Percentiles rank a stretch among this genome's conserved stretches.
Evolutionary conservation across 1,140 invertebrate species (phyloP).

Genomic region (Eubasilissa regina): DNA sequence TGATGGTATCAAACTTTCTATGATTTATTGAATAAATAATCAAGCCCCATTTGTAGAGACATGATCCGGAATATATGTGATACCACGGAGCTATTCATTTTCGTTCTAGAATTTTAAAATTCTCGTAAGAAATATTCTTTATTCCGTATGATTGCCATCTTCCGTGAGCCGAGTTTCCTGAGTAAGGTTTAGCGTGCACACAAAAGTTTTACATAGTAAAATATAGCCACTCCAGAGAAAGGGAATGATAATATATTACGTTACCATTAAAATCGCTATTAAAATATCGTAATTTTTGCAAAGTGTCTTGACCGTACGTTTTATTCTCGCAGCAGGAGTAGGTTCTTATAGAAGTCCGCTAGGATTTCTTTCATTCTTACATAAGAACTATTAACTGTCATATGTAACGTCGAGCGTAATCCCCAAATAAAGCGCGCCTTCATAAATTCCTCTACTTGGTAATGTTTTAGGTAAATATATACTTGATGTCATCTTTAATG

Average conservation of each 20-base stretch:
- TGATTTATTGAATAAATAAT: conserved; percentile 41
- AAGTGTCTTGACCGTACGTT: background rate
- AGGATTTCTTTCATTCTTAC: conserved; percentile 49
- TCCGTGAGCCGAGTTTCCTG: conserved; percentile 30
- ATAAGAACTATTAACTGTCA: conserved; percentile 48
- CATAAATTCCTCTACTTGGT: conserved; percentile 37
- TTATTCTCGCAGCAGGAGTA: background rate
- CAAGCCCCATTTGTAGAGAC: conserved; percentile 20
- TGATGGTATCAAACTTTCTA: conserved; percentile 35
- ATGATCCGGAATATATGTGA: background rate
- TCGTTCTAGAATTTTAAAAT: conserved; percentile 28
- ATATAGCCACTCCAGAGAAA: too few species aligned
- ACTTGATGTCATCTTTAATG: too few species aligned
- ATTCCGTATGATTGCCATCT: conserved; percentile 37
- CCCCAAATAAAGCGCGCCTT: conserved; percentile 42
- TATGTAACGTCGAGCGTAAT: conserved; percentile 43
- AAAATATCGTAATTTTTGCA: background rate
- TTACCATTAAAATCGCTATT: too few species aligned
- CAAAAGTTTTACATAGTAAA: background rate
- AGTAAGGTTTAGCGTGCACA: background rate
- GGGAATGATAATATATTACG: too few species aligned
- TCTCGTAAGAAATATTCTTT: conserved; percentile 5
- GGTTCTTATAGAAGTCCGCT: conserved; percentile 12
- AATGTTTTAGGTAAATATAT: too few species aligned
- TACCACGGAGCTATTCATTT: background rate